phyloP scores from a whole-genome alignment of 1,140 invertebrate genomes.

The Mercenaria mercenaria region DNA sequence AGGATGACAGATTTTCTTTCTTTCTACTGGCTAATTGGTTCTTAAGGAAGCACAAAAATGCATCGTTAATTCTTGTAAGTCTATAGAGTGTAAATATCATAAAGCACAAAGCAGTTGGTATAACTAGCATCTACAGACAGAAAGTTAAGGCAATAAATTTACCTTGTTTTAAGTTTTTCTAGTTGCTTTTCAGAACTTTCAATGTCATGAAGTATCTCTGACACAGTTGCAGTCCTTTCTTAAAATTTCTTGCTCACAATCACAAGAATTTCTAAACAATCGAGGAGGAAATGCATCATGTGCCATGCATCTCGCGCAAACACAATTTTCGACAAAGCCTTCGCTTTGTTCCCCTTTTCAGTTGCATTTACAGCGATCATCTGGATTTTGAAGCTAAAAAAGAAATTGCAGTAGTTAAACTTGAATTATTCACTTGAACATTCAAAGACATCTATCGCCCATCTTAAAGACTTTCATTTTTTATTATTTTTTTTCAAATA shows the following conservation, averaged over 20 bases:
- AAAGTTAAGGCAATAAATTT: too few relatives aligned
- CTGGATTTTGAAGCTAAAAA: conserved; percentile 38
- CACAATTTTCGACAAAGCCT: neutral
- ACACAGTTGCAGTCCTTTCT: neutral
- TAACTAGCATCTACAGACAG: neutral
- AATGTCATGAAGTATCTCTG: neutral
- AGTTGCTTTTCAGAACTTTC: neutral
- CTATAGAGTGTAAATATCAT: too few relatives aligned
- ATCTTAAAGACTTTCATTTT: too few relatives aligned
- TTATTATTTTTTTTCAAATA: too few relatives aligned
- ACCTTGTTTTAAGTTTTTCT: neutral
- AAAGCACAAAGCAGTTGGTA: neutral
- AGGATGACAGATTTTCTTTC: too few relatives aligned
- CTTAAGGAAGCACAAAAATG: too few relatives aligned
- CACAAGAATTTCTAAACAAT: neutral
- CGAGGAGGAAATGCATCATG: conserved; percentile 27
- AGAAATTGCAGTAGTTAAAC: neutral
- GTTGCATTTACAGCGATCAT: neutral
- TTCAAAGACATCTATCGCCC: too few relatives aligned
- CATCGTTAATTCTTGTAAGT: too few relatives aligned
- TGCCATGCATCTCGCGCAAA: neutral
- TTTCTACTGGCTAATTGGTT: too few relatives aligned
- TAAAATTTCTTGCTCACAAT: conserved; percentile 35
- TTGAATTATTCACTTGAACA: neutral
- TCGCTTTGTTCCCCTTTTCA: conserved; percentile 43